These are phyloP conservation scores for Centropus unirufus DNA, from an alignment of 2,113 vertebrate species.

Conservation along the genomic window DNA sequence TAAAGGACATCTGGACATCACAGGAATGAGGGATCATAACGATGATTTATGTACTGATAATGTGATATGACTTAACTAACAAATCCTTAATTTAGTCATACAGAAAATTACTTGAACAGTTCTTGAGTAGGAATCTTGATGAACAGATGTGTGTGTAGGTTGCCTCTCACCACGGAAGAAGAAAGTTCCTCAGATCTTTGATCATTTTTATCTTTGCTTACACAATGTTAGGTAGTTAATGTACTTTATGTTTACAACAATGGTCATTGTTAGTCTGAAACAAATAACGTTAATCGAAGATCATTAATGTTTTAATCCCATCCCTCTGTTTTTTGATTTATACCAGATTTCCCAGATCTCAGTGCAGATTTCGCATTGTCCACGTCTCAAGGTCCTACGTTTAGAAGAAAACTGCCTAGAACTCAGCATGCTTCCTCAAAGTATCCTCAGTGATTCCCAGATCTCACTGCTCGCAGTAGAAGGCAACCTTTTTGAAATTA, in stretches of 20 bases:
- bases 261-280: background rate
- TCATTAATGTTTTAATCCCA: background rate
- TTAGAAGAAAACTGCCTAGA: constrained; percentile 98
- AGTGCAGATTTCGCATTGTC: constrained; percentile 85
- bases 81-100: background rate
- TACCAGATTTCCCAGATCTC: constrained; percentile 90
- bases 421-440: constrained; percentile 87
- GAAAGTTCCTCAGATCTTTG: background rate
- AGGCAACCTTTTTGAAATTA: constrained; percentile 98
- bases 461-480: constrained; percentile 95
- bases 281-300: background rate
- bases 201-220: background rate
- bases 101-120: background rate
- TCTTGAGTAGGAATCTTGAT: background rate
- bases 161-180: background rate
- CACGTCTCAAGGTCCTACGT: constrained; percentile 93
- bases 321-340: background rate
- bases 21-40: background rate
- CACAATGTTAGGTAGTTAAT: background rate
- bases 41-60: background rate
- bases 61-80: background rate
- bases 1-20: background rate
- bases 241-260: background rate
- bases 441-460: constrained; percentile 89
- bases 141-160: background rate